phyloP scores from a whole-genome alignment of 92 coral and sea anemone genomes.

The Phenganax subtilis region DNA sequence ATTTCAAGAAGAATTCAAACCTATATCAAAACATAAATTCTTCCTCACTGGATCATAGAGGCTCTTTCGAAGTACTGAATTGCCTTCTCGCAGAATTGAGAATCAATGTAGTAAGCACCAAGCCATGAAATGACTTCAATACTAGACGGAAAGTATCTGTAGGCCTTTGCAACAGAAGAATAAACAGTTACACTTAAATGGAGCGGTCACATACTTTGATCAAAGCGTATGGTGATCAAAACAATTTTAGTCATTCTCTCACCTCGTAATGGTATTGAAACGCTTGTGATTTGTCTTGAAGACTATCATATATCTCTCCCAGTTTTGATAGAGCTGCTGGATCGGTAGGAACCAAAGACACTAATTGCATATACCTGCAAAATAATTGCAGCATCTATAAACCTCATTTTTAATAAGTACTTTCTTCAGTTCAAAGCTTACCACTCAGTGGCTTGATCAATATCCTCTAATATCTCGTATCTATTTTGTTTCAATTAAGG shows the following conservation, averaged over 20 bases:
- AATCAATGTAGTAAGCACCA: constrained; percentile 98
- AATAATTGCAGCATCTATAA: background rate
- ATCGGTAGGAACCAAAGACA: constrained; percentile 92
- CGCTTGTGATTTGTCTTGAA: constrained; percentile 96
- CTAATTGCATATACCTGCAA: constrained; percentile 97
- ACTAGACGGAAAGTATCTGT: constrained; percentile 89
- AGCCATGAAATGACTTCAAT: constrained; percentile 98
- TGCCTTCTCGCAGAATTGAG: constrained; percentile 98
- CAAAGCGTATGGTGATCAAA: background rate
- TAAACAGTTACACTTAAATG: background rate
- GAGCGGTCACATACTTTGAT: background rate
- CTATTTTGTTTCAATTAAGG: constrained; percentile 35
- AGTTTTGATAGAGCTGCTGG: constrained; percentile 87
- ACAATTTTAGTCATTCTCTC: background rate
- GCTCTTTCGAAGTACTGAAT: constrained; percentile 97
- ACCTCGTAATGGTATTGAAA: constrained; percentile 98
- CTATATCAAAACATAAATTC: background rate
- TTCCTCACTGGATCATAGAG: constrained; percentile 86
- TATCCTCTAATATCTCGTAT: constrained; percentile 80
- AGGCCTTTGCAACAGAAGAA: constrained; percentile 46
- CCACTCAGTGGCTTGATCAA: constrained; percentile 98
- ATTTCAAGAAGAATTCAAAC: background rate
- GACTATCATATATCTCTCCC: constrained; percentile 90
- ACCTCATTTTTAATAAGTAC: background rate
- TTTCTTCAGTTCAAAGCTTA: constrained; percentile 23